Evolutionary conservation across 1,140 invertebrate species (phyloP).

Genomic region (Maconellicoccus hirsutus): DNA sequence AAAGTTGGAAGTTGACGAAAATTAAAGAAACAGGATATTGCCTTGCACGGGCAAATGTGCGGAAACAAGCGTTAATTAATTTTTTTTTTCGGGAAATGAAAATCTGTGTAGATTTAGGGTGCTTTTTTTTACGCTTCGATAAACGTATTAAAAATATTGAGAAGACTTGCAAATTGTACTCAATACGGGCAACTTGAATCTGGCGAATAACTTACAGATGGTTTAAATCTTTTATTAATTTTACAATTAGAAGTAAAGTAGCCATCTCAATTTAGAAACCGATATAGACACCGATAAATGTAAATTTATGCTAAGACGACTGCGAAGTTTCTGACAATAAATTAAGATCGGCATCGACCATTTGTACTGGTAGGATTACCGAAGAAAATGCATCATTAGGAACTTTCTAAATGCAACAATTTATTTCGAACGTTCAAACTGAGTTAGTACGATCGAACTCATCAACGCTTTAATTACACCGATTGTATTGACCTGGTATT

Average conservation of each 20-base stretch:
- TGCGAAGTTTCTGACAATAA: background rate
- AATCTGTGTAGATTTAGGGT: background rate
- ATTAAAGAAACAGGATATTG: background rate
- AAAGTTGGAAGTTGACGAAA: background rate
- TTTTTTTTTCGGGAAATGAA: slow-evolving; percentile 1
- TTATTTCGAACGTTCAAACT: background rate
- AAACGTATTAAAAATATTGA: background rate
- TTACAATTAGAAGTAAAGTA: background rate
- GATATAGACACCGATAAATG: background rate
- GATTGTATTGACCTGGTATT: no score
- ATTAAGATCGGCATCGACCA: background rate
- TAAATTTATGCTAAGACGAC: background rate
- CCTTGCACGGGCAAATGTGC: slow-evolving; percentile 1
- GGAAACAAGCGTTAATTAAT: slow-evolving; percentile 9
- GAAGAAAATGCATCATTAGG: background rate
- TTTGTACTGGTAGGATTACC: background rate
- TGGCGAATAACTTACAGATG: background rate
- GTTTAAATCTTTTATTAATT: background rate
- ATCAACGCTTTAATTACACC: background rate
- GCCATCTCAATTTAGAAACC: background rate
- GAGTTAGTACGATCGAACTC: background rate
- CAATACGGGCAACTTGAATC: background rate
- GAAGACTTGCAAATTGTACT: background rate
- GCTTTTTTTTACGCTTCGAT: background rate
- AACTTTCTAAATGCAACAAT: background rate